Percentiles rank a stretch among this genome's conserved stretches.
These are phyloP conservation scores for Eupithecia insigniata DNA, from an alignment of 2,888 invertebrate genomes.

Conservation along the genomic window DNA sequence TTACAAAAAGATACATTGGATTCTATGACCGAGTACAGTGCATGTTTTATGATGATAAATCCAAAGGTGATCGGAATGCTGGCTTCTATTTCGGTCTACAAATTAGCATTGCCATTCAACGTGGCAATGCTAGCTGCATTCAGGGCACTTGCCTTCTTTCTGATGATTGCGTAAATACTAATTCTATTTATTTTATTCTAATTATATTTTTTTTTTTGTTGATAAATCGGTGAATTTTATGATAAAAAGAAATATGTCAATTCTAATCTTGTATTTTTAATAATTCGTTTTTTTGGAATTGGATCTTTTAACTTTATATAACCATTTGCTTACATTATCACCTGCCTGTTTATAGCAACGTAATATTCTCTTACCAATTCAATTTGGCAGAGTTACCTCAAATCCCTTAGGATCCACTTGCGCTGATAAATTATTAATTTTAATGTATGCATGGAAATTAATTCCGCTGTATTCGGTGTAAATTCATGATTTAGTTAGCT, in stretches of 20 bases:
- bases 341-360: background rate
- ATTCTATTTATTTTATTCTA: too few species aligned
- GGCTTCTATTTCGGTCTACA: too few species aligned
- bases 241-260: background rate
- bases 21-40: background rate
- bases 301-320: background rate
- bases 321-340: background rate
- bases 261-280: background rate
- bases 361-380: slow-evolving; percentile 11
- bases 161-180: too few species aligned
- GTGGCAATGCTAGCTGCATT: too few species aligned
- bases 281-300: background rate
- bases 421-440: slow-evolving; percentile 33
- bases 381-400: slow-evolving; percentile 20
- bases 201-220: too few species aligned
- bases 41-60: too few species aligned
- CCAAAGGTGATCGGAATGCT: too few species aligned
- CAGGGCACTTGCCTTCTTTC: too few species aligned
- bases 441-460: slow-evolving; percentile 38
- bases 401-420: slow-evolving; percentile 28
- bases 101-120: too few species aligned
- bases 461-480: slow-evolving; percentile 15
- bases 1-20: background rate
- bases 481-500: slow-evolving; percentile 12
- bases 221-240: too few species aligned